Base-by-base conservation (phyloP, 1,140 invertebrate genomes). In the Cepaea nemoralis region DNA sequence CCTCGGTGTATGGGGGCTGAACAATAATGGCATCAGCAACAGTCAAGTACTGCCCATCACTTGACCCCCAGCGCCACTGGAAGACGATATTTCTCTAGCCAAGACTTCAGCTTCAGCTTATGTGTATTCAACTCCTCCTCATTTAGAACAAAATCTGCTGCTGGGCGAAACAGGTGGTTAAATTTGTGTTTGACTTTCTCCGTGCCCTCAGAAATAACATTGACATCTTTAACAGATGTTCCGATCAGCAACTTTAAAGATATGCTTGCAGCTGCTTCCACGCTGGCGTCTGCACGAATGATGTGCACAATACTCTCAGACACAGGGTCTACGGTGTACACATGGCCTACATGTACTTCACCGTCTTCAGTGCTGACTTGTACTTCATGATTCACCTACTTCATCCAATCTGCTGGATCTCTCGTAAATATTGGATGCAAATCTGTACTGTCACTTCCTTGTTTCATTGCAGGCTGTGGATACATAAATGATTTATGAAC, bases 321-420 rank as follows among this genome's bases (percentile, higher is more conserved):
- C 12, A 91, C 91, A 16, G 91, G 91, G 77, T 91, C 91, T 33
- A 91, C 82, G 12, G 91, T 91, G 82, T 88, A 91, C 10, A 91
- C 89, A 85, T 86, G 87, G 1, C 91, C 91, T 42, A 67, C 82
- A 70, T 89, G 85, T 59, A 89, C 85, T 12, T 66, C 50, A 0
- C 82, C 87, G 82, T 88, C 85, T 37, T 87, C 85, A 37, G 85
- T 85, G 0, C 81, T 39, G 35, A 89, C 80, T 39, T 81, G 80
- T 14, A 89, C 86, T 69, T 89, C 82, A 81, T 88, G 90, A 81
- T 90, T 85, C 24, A 91, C 83, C 80, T 85, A 88, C 63, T 87
- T 84, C 85, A 90, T 88, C 86, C 86, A 90, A 37, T 90, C 86
- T 27, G 85, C 85, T 45, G 90, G 90, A 82, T 91, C 90, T 39